Percentiles rank a stretch among this genome's conserved stretches.
Conservation (phyloP, 2,888 invertebrate species). For the Eupithecia subfuscata region DNA sequence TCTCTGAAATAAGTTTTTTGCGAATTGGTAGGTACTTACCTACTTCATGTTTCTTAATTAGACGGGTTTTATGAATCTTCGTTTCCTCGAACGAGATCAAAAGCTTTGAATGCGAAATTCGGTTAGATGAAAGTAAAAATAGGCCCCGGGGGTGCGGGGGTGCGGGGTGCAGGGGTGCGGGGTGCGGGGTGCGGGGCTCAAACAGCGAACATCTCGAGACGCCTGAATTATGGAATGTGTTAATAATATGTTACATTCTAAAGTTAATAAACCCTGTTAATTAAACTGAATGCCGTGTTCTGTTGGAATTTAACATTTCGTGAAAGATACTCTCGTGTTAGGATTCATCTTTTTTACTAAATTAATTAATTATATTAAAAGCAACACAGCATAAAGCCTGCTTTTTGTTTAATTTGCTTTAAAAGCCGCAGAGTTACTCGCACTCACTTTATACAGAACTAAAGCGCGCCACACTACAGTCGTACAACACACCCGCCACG, state of each 20-base stretch:
- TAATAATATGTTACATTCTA: conserved; percentile 21
- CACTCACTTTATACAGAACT: conserved; percentile 1
- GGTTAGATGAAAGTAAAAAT: conserved; percentile 33
- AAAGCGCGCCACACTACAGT: neutral
- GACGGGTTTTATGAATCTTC: conserved; percentile 29
- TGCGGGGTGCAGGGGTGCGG: neutral
- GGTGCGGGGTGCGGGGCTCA: conserved; percentile 1
- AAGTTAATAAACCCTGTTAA: conserved; percentile 26
- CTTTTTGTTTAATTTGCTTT: neutral
- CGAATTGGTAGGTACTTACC: neutral
- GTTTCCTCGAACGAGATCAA: conserved; percentile 30
- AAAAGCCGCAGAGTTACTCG: neutral
- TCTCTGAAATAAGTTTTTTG: conserved; percentile 15
- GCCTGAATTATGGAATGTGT: conserved; percentile 19
- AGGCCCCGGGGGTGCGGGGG: neutral
- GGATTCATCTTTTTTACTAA: neutral
- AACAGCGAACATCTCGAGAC: conserved; percentile 11
- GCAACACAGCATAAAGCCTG: neutral
- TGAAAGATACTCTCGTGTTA: neutral
- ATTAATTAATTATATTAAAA: neutral
- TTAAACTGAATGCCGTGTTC: conserved; percentile 18
- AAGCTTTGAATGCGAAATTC: conserved; percentile 29
- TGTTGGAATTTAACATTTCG: neutral
- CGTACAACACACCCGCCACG: neutral
- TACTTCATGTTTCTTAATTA: conserved; percentile 26